Percentiles rank a stretch among this genome's conserved stretches.
Conservation (phyloP, 2,888 invertebrate species). For the Ormyrus thymus region DNA sequence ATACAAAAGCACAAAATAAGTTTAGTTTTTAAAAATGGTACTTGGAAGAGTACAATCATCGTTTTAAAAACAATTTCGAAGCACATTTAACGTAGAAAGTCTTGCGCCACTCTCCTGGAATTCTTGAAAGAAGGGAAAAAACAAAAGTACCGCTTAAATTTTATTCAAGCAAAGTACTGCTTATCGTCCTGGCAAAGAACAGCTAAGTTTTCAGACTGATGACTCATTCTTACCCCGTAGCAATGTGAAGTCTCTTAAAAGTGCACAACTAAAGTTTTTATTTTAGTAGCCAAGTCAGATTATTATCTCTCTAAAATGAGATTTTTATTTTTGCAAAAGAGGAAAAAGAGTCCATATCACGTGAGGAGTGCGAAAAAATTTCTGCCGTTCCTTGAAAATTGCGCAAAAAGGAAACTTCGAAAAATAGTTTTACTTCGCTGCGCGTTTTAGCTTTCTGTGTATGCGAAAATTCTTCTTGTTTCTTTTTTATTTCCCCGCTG, state of each 20-base stretch:
- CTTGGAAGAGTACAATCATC: too few relatives aligned
- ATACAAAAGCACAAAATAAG: too few relatives aligned
- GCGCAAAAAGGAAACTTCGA: constrained; percentile 1
- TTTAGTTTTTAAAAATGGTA: too few relatives aligned
- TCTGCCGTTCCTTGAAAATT: constrained; percentile 29
- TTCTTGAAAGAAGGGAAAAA: background rate
- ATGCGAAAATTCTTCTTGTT: too few relatives aligned
- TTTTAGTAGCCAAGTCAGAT: constrained; percentile 41
- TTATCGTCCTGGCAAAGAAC: constrained; percentile 38
- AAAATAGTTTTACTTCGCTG: background rate
- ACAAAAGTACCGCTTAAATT: constrained; percentile 18
- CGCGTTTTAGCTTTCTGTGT: too few relatives aligned
- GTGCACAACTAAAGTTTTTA: constrained; percentile 44
- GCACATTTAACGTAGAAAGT: background rate
- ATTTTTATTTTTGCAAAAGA: constrained; percentile 40
- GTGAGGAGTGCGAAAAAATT: constrained; percentile 28
- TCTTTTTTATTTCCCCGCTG: too few relatives aligned
- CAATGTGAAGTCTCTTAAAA: constrained; percentile 39
- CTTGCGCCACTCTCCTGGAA: background rate
- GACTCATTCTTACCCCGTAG: constrained; percentile 9
- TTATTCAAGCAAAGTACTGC: constrained; percentile 35
- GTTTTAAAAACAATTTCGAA: too few relatives aligned
- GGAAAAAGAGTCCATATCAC: constrained; percentile 20
- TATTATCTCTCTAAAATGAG: constrained; percentile 51
- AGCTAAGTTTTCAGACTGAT: constrained; percentile 38